phyloP scores from a whole-genome alignment of 2,888 invertebrate species.

The Chironomus riparius region DNA sequence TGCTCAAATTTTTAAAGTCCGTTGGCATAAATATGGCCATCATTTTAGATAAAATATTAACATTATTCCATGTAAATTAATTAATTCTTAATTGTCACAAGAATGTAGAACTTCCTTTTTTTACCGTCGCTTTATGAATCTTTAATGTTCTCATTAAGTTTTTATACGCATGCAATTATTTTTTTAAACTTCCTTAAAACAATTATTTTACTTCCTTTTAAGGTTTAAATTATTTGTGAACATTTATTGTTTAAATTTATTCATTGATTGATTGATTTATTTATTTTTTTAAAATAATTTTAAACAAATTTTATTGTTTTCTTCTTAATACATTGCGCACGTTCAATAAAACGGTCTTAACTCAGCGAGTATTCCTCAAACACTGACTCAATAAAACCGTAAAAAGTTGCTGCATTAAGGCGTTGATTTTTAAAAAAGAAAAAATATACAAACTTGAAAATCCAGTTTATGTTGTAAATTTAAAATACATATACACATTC shows the following conservation, averaged over 20 bases:
- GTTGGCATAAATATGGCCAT: constrained; percentile 22
- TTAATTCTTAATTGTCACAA: not conserved
- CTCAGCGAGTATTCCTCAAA: constrained; percentile 13
- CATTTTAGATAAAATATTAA: not conserved
- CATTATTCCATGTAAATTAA: not conserved
- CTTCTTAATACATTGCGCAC: not conserved
- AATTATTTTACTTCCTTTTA: not conserved
- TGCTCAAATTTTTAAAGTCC: constrained; percentile 9
- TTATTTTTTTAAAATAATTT: not conserved
- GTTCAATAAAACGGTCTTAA: constrained; percentile 13
- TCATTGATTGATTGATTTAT: not conserved
- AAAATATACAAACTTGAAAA: not conserved
- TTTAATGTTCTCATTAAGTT: not conserved
- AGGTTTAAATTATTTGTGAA: not conserved
- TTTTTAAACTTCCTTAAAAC: not conserved
- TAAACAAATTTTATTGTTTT: not conserved
- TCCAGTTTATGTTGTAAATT: not conserved
- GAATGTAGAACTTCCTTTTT: not conserved
- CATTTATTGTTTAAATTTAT: not conserved
- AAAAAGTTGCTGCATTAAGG: constrained; percentile 17
- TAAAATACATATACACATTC: not conserved
- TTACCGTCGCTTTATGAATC: not conserved
- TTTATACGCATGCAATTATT: not conserved
- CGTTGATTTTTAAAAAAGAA: not conserved
- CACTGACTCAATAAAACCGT: constrained; percentile 1